phyloP scores from a whole-genome alignment of 1,140 invertebrate species.

The Apis laboriosa region DNA sequence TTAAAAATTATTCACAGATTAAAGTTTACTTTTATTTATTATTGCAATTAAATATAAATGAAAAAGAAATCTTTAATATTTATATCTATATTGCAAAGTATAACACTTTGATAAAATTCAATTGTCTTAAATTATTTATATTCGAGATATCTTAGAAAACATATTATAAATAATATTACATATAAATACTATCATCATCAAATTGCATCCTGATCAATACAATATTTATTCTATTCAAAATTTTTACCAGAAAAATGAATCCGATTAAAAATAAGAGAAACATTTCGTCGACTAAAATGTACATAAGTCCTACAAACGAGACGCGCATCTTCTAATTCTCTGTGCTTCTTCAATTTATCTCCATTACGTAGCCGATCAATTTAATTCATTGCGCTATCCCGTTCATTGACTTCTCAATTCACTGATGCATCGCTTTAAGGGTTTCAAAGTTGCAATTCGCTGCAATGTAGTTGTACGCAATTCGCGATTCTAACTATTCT shows the following conservation, averaged over 20 bases:
- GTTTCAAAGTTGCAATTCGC: conserved; percentile 22
- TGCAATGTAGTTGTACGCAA: neutral
- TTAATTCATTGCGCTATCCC: conserved; percentile 37
- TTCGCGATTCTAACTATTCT: neutral
- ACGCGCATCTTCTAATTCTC: conserved; percentile 46
- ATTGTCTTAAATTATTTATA: too few species aligned
- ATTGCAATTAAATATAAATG: too few species aligned
- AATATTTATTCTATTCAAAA: neutral
- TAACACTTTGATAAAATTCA: too few species aligned
- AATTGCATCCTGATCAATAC: too few species aligned
- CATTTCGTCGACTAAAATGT: neutral
- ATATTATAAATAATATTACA: too few species aligned
- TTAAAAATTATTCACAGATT: too few species aligned
- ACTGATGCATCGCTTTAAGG: conserved; percentile 26
- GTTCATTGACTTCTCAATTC: conserved; percentile 50
- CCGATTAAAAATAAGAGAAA: neutral
- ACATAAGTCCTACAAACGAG: conserved; percentile 34
- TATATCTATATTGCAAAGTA: too few species aligned
- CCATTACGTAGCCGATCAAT: conserved; percentile 48
- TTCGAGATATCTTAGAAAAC: too few species aligned
- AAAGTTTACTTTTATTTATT: too few species aligned
- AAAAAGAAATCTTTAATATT: too few species aligned
- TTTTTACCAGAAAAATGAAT: neutral
- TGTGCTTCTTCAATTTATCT: conserved; percentile 43
- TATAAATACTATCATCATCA: too few species aligned